Percentiles rank a stretch among this genome's conserved stretches.
Evolutionary conservation across 2,888 invertebrate species (phyloP).

Genomic region (Cheilosia grossa): DNA sequence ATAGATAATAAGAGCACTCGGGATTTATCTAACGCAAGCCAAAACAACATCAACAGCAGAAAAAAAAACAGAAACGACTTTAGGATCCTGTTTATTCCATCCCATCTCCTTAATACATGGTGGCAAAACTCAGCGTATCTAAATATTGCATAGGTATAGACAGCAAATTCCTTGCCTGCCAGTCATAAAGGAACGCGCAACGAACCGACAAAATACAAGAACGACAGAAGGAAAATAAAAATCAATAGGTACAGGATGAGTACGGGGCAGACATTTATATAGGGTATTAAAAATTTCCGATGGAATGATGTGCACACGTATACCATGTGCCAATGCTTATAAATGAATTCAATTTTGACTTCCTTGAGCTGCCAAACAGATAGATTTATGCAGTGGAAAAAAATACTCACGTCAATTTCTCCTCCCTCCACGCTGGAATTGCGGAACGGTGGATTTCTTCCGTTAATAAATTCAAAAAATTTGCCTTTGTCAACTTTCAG

Average conservation of each 20-base stretch:
- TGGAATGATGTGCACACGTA: conserved; percentile 27
- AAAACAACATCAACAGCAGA: conserved; percentile 30
- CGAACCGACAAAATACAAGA: not conserved
- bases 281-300: conserved; percentile 34
- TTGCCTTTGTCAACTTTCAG: conserved; percentile 85
- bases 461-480: conserved; percentile 92
- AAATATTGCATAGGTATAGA: conserved; percentile 45
- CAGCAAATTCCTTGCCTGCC: conserved; percentile 37
- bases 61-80: conserved; percentile 24
- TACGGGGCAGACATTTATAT: conserved; percentile 29
- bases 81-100: conserved; percentile 47
- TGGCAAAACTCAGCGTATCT: conserved; percentile 58
- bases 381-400: conserved; percentile 32
- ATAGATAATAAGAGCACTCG: conserved; percentile 69
- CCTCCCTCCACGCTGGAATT: conserved; percentile 88
- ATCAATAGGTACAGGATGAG: conserved; percentile 47
- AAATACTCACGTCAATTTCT: conserved; percentile 88
- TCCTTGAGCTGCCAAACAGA: conserved; percentile 23
- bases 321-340: conserved; percentile 6
- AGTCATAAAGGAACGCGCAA: conserved; percentile 27
- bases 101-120: conserved; percentile 46
- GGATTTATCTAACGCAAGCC: conserved; percentile 46
- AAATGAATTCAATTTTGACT: conserved; percentile 46
- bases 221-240: conserved; percentile 41
- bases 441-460: conserved; percentile 89